Evolutionary conservation across 2,797 vertebrate species (phyloP).

Genomic region (Sparidentex hasta): DNA sequence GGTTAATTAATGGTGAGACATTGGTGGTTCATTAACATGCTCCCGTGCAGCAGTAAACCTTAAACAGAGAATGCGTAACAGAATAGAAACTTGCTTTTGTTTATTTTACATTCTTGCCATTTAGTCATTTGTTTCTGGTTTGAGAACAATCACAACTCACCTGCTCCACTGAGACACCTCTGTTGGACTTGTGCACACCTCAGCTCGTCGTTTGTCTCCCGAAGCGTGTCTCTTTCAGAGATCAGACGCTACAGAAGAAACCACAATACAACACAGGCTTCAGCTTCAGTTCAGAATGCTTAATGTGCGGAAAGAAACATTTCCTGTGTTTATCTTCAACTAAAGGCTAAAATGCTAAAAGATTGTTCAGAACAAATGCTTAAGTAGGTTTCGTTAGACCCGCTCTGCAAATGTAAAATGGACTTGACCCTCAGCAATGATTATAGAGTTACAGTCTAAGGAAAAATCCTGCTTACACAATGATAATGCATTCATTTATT

Average conservation of each 20-base stretch:
- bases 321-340: neutral
- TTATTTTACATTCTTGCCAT: neutral
- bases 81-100: neutral
- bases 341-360: neutral
- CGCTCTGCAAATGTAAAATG: neutral
- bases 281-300: neutral
- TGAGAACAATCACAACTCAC: slow-evolving; percentile 74
- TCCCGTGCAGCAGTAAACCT: too few species aligned
- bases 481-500: too few species aligned
- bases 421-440: neutral
- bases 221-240: slow-evolving; percentile 89
- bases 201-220: slow-evolving; percentile 93
- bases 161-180: slow-evolving; percentile 84
- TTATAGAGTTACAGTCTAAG: neutral
- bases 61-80: too few species aligned
- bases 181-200: slow-evolving; percentile 91
- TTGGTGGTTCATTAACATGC: too few species aligned
- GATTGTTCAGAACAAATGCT: neutral
- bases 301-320: neutral
- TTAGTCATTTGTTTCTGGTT: neutral
- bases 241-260: slow-evolving; percentile 85
- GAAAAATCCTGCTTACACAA: too few species aligned
- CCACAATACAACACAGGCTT: slow-evolving; percentile 13
- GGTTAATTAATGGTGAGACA: neutral
- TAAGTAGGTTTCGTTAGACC: neutral